A percentile compares a stretch with the other conserved stretches of the same genome.
Evolutionary conservation across 2,113 vertebrate species (phyloP).

Genomic region (Pampusana beccarii): DNA sequence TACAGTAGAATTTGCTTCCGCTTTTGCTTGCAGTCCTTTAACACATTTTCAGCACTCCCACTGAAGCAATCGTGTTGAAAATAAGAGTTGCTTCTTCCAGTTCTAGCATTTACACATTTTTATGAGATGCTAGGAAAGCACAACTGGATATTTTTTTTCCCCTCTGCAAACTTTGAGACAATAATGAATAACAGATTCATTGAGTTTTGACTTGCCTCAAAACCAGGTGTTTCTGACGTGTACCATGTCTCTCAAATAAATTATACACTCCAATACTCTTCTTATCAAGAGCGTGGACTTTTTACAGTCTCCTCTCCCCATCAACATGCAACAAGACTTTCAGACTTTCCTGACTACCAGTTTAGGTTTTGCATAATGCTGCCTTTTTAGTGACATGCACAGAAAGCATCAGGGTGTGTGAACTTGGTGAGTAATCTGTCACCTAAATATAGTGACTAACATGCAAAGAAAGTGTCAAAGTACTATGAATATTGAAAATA

Average conservation of each 20-base stretch:
- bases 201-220: not conserved
- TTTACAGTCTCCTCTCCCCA: not conserved
- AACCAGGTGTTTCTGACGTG: slow-evolving; percentile 34
- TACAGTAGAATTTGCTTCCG: not conserved
- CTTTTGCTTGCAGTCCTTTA: not conserved
- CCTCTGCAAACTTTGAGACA: not conserved
- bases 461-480: not conserved
- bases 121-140: not conserved
- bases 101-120: slow-evolving; percentile 39
- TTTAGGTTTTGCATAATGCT: not conserved
- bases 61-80: not conserved
- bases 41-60: not conserved
- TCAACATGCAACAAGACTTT: not conserved
- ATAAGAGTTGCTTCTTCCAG: slow-evolving; percentile 10
- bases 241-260: not conserved
- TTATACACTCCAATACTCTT: not conserved
- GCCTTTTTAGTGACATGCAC: not conserved
- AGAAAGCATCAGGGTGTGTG: not conserved
- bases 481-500: not conserved
- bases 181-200: slow-evolving; percentile 12
- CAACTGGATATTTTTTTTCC: not conserved
- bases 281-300: not conserved
- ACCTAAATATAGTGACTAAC: not conserved
- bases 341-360: not conserved
- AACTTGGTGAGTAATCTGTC: not conserved